Base-by-base conservation (phyloP, 2,888 invertebrate genomes). In the Lithophane semibrunnea region DNA sequence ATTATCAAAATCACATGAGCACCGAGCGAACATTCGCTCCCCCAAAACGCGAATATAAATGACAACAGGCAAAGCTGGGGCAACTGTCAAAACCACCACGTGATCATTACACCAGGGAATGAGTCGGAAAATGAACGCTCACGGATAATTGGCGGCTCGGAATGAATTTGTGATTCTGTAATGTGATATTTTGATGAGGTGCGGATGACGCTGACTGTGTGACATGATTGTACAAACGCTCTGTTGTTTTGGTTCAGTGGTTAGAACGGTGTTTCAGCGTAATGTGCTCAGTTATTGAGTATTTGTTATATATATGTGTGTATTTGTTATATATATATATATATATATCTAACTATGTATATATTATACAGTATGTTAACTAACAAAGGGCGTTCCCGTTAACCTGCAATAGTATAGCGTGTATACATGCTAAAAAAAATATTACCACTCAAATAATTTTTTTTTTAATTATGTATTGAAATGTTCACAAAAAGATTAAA, bases 1-100 rank as follows among this genome's bases (percentile, higher is more conserved):
- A 18, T 52, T 18, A 52, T 2, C 52, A 52, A 54, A 21, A 21
- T 9, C 12, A 66, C 24, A 52, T 18, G 12, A 52, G 52, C 47
- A 37, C 44, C 42, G 16, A 61, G 56, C 73, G 71, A 76, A 61
- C 63, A 44, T 84, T 88, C 88, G 76, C 70, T 3, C 16, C 60
- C 64, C 86, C 47, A 80, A 86, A 88, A 90, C 79, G 77, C 77
- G 83, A 49, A 72, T 86, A 83, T 90, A 88, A 91, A 77, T 84
- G 83, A 77, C 83, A 84, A 77, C 86, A 73, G 80, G 84, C 86
- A 88, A 91, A 90, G 90, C 88, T 87, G 85, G 88, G 89, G 91
- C 88, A 94, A 94, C 96, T 96, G 96, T 96, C 96, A 96, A 94
- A 96, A 95, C 96, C 96, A 96, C 95, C 95, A 95, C 94, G 95